Percentiles rank a stretch among this genome's conserved stretches.
phyloP scores from a whole-genome alignment of 2,797 vertebrate species.

The Nyctalus aviator region DNA sequence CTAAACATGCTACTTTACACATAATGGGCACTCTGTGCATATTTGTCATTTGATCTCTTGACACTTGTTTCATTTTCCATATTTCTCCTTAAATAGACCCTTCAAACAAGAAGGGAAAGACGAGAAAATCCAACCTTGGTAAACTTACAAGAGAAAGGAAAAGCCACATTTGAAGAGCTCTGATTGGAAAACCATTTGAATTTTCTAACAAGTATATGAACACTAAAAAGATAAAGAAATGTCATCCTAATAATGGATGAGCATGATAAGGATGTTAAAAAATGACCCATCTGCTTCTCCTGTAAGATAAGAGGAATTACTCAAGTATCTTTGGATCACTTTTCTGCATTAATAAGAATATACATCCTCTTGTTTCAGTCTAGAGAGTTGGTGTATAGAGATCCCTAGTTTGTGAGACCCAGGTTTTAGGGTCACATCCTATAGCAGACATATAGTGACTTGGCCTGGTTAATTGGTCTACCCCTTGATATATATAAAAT shows the following conservation, averaged over 20 bases:
- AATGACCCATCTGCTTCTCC: not conserved
- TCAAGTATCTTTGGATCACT: constrained; percentile 69
- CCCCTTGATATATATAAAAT: not conserved
- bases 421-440: not conserved
- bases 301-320: constrained; percentile 77
- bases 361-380: constrained; percentile 52
- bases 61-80: not conserved
- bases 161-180: not conserved
- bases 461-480: constrained; percentile 45
- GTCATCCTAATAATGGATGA: constrained; percentile 71
- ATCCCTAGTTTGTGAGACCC: constrained; percentile 41
- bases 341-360: constrained; percentile 59
- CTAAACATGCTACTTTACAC: accelerated
- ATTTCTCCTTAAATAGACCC: not conserved
- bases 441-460: constrained; percentile 18
- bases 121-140: not conserved
- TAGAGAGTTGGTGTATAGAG: not conserved
- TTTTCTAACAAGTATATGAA: constrained; percentile 74
- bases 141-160: constrained; percentile 29
- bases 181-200: constrained; percentile 65
- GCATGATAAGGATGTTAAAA: constrained; percentile 73
- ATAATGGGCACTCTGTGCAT: not conserved
- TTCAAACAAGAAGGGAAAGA: not conserved
- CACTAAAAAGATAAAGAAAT: constrained; percentile 62
- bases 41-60: not conserved